These are phyloP conservation scores for Sebastes schlegelii DNA, from an alignment of 2,113 vertebrate species.

Conservation along the genomic window DNA sequence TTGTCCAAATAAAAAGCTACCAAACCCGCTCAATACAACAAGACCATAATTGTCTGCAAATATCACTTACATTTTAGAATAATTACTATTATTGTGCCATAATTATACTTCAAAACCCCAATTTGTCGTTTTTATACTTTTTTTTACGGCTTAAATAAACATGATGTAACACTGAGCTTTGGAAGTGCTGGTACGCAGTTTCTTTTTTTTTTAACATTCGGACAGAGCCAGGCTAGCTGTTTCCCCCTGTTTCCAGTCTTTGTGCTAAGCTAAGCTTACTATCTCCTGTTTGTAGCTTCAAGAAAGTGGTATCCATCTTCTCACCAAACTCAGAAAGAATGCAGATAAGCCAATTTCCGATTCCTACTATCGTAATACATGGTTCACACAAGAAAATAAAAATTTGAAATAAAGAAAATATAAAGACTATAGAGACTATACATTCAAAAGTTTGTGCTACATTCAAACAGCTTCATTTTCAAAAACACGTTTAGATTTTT, in stretches of 20 bases:
- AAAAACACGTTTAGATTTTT: neutral
- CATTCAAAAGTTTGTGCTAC: conserved; percentile 27
- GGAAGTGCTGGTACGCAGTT: no score
- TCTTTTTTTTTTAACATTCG: no score
- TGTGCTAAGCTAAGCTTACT: no score
- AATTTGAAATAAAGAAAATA: conserved; percentile 4
- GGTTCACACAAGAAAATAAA: neutral
- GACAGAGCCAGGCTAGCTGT: no score
- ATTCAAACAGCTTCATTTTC: neutral
- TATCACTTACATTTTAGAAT: neutral
- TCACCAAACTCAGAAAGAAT: neutral
- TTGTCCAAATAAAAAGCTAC: conserved; percentile 8
- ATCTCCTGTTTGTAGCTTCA: neutral
- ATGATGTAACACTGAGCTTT: no score
- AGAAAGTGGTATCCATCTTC: neutral
- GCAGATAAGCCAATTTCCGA: neutral
- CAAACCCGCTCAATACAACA: neutral
- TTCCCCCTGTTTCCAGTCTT: no score
- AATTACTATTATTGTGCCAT: neutral
- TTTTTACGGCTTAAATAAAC: no score
- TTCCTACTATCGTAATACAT: neutral
- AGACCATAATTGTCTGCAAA: neutral
- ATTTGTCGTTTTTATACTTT: no score
- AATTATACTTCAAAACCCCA: neutral
- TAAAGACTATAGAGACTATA: neutral